Conservation (phyloP, 2,888 invertebrate species). For the Drosophila neutralis region DNA sequence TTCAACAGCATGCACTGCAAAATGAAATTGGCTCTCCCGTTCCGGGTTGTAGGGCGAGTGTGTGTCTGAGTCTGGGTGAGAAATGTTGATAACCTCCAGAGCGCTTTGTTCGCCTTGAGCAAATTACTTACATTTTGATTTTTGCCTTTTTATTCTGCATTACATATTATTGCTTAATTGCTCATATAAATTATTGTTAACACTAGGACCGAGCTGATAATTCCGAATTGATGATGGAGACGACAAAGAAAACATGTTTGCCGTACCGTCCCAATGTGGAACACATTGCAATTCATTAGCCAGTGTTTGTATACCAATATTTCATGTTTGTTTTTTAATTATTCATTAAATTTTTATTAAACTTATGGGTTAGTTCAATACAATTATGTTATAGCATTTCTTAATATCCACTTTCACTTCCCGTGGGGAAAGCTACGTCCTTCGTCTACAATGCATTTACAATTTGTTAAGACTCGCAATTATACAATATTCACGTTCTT, state of each 20-base stretch:
- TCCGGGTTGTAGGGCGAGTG: slow-evolving; percentile 56
- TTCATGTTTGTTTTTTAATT: slow-evolving; percentile 24
- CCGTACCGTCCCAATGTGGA: background rate
- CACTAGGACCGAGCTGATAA: background rate
- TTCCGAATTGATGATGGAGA: background rate
- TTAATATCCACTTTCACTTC: slow-evolving; percentile 41
- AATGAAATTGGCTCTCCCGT: slow-evolving; percentile 40
- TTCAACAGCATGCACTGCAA: slow-evolving; percentile 26
- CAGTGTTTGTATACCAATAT: background rate
- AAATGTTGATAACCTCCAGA: slow-evolving; percentile 67
- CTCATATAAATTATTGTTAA: background rate
- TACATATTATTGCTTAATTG: too few species aligned
- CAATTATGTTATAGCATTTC: slow-evolving; percentile 57
- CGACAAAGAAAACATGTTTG: background rate
- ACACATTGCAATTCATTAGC: background rate
- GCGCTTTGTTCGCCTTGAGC: slow-evolving; percentile 53
- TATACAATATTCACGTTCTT: slow-evolving; percentile 43
- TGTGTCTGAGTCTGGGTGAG: slow-evolving; percentile 17
- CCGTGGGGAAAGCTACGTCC: slow-evolving; percentile 7
- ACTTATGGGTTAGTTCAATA: slow-evolving; percentile 62
- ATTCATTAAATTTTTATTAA: slow-evolving; percentile 68
- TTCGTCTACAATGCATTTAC: slow-evolving; percentile 42
- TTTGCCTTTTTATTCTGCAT: slow-evolving; percentile 32
- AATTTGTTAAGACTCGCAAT: slow-evolving; percentile 35
- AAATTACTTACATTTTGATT: background rate